Base-by-base conservation (phyloP, 2,797 vertebrate genomes). In the Sparidentex hasta region DNA sequence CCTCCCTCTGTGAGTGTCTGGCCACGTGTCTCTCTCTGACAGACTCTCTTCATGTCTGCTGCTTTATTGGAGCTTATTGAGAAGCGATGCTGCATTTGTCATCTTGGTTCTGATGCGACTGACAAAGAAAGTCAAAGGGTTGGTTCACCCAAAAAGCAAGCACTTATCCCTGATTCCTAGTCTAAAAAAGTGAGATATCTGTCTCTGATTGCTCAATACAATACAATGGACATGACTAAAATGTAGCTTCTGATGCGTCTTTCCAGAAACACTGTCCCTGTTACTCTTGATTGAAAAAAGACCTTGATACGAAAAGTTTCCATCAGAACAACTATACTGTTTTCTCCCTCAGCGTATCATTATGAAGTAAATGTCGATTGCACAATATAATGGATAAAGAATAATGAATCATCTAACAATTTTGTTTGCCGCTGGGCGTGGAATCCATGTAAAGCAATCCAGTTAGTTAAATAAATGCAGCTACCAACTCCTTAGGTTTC, bases 1-100 rank as follows among this genome's bases (percentile, higher is more conserved):
- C 71, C 75, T 68, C 83, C 86, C 76, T 78, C 71, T 81, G 78
- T 68, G 71, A 82, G 29, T 43, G 86, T 90, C 72, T 87, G 76
- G 70, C 59, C 63, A n/a, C 69, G 70, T 68, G 79, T 82, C 78
- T 83, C 74, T 71, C 54, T 12, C 16, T n/a, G n/a, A 54, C 46
- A 12, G 17, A 16, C 61, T 48, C 33, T 23, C 55, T 41, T 48
- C 44, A 21, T 50, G 44, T 74, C 64, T 75, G 54, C 27, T 79
- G 23, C 52, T 76, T 79, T 77, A 46, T 80, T 62, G 11, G 1
- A n/a, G 44, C 70, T 46, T 46, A 17, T 78, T 71, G 43, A 23
- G n/a, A 27, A 66, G 12, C 0, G 4, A 54, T 51, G 51, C 57
- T 23, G 20, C 33, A 52, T 25, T 74, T 74, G 23, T 54, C 71